A percentile compares a stretch with the other conserved stretches of the same genome.
phyloP scores from a whole-genome alignment of 1,140 invertebrate species.

The Temnothorax longispinosus region DNA sequence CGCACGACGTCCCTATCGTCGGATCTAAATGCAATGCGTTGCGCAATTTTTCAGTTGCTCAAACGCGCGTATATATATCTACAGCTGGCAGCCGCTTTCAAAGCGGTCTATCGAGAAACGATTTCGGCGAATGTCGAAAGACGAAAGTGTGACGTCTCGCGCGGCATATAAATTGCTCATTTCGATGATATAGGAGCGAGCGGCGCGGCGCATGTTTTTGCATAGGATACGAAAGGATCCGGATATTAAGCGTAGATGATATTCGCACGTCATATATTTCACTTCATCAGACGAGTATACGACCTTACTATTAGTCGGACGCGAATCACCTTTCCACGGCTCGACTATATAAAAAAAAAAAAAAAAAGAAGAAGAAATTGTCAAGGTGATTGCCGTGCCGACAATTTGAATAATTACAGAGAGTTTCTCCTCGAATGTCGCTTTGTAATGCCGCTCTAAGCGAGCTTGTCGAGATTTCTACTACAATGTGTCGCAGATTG shows the following conservation, averaged over 20 bases:
- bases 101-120: not conserved
- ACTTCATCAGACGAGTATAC: not conserved
- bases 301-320: not conserved
- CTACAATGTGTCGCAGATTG: not conserved
- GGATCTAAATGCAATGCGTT: not conserved
- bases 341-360: not conserved
- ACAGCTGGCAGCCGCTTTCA: not conserved
- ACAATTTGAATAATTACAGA: slow-evolving; percentile 25
- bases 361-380: slow-evolving; percentile 4
- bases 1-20: not conserved
- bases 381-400: slow-evolving; percentile 22
- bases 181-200: not conserved
- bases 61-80: not conserved
- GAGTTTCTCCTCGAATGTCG: slow-evolving; percentile 13
- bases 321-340: not conserved
- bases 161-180: slow-evolving; percentile 51
- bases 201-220: not conserved
- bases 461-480: slow-evolving; percentile 13
- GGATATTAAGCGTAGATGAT: not conserved
- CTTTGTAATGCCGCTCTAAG: not conserved
- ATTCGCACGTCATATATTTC: slow-evolving; percentile 8
- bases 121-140: slow-evolving; percentile 6
- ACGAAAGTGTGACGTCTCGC: slow-evolving; percentile 19
- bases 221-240: not conserved
- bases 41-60: not conserved